Evolutionary conservation across 1,140 invertebrate genomes (phyloP).

Genomic region (Drosophila erecta): DNA sequence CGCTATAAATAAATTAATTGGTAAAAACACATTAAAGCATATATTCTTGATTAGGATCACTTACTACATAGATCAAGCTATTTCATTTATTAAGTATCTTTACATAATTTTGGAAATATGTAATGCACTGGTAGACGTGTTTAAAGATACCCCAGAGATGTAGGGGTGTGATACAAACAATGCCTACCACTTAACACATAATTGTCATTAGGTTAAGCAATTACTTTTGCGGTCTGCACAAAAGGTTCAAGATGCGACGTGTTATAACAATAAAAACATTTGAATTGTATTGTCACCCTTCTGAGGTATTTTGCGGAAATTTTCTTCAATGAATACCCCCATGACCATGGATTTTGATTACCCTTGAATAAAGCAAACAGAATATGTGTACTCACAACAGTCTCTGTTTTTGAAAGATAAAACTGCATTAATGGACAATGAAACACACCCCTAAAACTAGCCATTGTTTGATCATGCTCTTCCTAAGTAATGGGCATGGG

Average conservation of each 20-base stretch:
- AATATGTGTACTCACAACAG: constrained; percentile 53
- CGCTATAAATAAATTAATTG: too few species aligned
- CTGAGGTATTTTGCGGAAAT: constrained; percentile 59
- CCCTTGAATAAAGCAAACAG: constrained; percentile 71
- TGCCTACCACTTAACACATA: constrained; percentile 69
- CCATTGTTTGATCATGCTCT: constrained; percentile 79
- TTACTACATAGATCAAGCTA: too few species aligned
- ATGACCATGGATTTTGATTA: constrained; percentile 65
- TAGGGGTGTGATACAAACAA: constrained; percentile 12
- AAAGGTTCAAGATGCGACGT: constrained; percentile 72
- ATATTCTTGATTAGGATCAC: too few species aligned
- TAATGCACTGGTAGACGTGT: too few species aligned
- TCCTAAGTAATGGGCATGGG: constrained; percentile 53
- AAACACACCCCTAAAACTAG: constrained; percentile 71
- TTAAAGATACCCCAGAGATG: too few species aligned
- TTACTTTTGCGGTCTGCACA: constrained; percentile 68
- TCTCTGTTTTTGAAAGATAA: constrained; percentile 80
- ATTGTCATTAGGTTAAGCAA: constrained; percentile 81
- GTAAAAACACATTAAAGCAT: too few species aligned
- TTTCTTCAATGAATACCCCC: constrained; percentile 63
- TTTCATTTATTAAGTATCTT: too few species aligned
- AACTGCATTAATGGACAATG: constrained; percentile 74
- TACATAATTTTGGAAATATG: too few species aligned
- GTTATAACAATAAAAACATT: constrained; percentile 82
- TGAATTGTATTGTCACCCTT: constrained; percentile 78